These are phyloP conservation scores for Monopis laevigella DNA, from an alignment of 2,888 invertebrate species.

Conservation along the genomic window DNA sequence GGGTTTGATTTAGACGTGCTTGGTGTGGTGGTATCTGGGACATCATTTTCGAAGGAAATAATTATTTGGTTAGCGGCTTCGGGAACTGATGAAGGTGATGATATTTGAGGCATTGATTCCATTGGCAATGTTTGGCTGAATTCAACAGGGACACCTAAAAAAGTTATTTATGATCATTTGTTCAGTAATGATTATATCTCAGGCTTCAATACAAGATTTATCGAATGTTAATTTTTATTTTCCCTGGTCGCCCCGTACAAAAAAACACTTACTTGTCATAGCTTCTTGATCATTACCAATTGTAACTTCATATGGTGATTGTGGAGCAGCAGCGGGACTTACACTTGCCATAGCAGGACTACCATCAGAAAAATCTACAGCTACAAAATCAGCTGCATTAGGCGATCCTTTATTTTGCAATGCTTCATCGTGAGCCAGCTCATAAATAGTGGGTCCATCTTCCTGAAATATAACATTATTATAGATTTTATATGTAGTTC, in stretches of 20 bases:
- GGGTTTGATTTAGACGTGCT: slow-evolving; percentile 33
- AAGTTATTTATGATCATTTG: too few species aligned
- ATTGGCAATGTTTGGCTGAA: too few species aligned
- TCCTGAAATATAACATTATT: slow-evolving; percentile 33
- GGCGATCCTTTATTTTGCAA: slow-evolving; percentile 40
- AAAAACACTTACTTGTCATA: too few species aligned
- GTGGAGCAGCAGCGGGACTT: slow-evolving; percentile 29
- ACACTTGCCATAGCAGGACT: slow-evolving; percentile 26
- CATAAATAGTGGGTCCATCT: slow-evolving; percentile 62
- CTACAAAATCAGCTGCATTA: slow-evolving; percentile 37
- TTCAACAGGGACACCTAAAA: too few species aligned
- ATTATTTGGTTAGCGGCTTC: slow-evolving; percentile 26
- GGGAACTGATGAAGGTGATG: slow-evolving; percentile 36
- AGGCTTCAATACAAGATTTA: too few species aligned
- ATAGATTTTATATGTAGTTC: too few species aligned
- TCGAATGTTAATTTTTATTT: too few species aligned
- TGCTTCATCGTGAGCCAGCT: slow-evolving; percentile 54
- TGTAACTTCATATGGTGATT: slow-evolving; percentile 47
- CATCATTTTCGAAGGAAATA: slow-evolving; percentile 21
- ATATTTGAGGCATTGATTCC: slow-evolving; percentile 28
- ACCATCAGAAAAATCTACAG: too few species aligned
- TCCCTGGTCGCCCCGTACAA: too few species aligned
- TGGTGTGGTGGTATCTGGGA: slow-evolving; percentile 17
- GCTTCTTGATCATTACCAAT: slow-evolving; percentile 56
- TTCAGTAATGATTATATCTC: too few species aligned